Percentiles rank a stretch among this genome's conserved stretches.
Conservation (phyloP, 23 tunicate genomes). For the Trididemnum clinides region DNA sequence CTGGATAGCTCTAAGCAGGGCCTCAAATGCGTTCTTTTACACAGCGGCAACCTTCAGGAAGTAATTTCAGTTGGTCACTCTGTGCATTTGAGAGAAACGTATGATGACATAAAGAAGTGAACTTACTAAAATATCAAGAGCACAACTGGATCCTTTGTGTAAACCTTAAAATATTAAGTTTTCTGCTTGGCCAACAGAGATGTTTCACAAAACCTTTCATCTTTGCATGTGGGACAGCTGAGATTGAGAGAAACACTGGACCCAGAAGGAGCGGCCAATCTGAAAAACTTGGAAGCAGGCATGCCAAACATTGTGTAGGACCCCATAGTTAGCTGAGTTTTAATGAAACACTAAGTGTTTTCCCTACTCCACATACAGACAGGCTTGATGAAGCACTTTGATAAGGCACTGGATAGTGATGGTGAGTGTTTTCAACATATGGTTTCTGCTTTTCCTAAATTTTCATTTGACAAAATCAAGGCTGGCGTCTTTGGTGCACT, state of each 20-base stretch:
- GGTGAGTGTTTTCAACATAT: not conserved
- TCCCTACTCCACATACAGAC: too few relatives aligned
- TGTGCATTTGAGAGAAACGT: not conserved
- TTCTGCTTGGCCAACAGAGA: too few relatives aligned
- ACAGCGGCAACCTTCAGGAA: slow-evolving; percentile 8
- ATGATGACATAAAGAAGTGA: not conserved
- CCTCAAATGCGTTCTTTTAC: too few relatives aligned
- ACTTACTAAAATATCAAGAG: not conserved
- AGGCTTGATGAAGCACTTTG: not conserved
- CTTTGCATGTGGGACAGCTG: slow-evolving; percentile 31
- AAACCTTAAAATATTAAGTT: not conserved
- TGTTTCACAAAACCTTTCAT: slow-evolving; percentile 7
- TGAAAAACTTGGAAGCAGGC: slow-evolving; percentile 35
- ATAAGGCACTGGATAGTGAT: not conserved
- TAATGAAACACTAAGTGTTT: too few relatives aligned
- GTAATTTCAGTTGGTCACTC: slow-evolving; percentile 5
- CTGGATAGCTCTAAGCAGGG: too few relatives aligned
- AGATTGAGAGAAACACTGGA: slow-evolving; percentile 21
- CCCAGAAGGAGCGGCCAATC: not conserved
- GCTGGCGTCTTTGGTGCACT: not conserved
- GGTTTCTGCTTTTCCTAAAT: not conserved
- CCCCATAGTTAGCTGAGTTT: slow-evolving; percentile 16
- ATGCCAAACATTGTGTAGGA: slow-evolving; percentile 27
- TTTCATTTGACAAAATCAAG: not conserved
- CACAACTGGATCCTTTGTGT: slow-evolving; percentile 20